Evolutionary conservation across 2,113 vertebrate species (phyloP), one percentile per base, ranked within the genome.

Genomic region (Martes martes): DNA sequence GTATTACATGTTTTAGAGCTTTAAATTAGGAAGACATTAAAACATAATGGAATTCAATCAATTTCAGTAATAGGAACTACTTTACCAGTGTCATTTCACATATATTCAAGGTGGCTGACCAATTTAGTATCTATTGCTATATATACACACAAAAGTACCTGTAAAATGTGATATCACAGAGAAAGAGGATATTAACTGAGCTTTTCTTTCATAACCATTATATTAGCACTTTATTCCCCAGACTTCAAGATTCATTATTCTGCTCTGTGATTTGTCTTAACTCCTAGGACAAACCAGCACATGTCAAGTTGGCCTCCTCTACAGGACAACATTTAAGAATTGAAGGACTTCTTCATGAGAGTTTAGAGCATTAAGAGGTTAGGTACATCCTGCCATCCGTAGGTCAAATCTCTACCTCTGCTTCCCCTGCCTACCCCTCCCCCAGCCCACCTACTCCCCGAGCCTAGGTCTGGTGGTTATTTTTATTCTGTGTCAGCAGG

Each of bases 11-110:
- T 92, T 94, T 97, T 96, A 97, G 92, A 96, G 92, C 90, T 97
- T 97, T 94, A 97, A 94, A 97, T 97, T 96, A 96, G 95, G 65
- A 92, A 94, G 96, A 91, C 76, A 95, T 98, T 98, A 98, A 95
- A 96, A 73, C 0, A 1, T 96, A 98, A 96, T 63, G 92, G 55
- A 80, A 97, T 10, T n/a, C 90, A 95, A 96, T 96, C 97, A 94
- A 85, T 96, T 98, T 92, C 47, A 86, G 23, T 96, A 97, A 95
- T 69, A 83, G 76, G 83, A 93, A 92, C 65, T 78, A 88, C 78
- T 85, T 96, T 88, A 15, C 6, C 81, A 76, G 73, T 98, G 98
- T 91, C 76, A 95, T 85, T 92, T 89, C 94, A 82, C 71, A 96
- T 95, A 94, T 88, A 96, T 94, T 93, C 95, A 95, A 97, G 91